phyloP scores from a whole-genome alignment of 2,113 vertebrate species.

The Corydoras maculifer region DNA sequence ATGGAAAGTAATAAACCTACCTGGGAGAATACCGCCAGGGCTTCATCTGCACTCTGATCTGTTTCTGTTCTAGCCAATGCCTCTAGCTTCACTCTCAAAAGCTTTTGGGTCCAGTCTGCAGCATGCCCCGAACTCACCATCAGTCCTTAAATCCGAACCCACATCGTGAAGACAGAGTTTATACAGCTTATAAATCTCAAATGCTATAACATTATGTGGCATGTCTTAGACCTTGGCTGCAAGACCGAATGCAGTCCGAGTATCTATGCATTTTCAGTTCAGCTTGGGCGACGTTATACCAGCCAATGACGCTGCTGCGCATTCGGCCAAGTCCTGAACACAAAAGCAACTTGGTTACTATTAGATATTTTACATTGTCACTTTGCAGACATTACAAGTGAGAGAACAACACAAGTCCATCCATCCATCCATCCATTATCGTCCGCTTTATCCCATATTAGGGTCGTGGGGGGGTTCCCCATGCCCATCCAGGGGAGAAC shows the following conservation, averaged over 20 bases:
- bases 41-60: slow-evolving; percentile 69
- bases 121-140: slow-evolving; percentile 43
- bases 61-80: slow-evolving; percentile 68
- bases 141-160: slow-evolving; percentile 50
- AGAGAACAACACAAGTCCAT: no score
- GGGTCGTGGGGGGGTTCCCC: no score
- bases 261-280: slow-evolving; percentile 79
- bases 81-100: slow-evolving; percentile 70
- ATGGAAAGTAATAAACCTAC: slow-evolving; percentile 52
- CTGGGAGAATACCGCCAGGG: slow-evolving; percentile 72
- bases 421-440: no score
- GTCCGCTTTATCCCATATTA: no score
- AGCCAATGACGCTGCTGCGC: slow-evolving; percentile 63
- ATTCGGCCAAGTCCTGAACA: slow-evolving; percentile 72
- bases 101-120: slow-evolving; percentile 59
- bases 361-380: not conserved
- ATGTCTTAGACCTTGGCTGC: slow-evolving; percentile 71
- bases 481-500: no score
- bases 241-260: slow-evolving; percentile 67
- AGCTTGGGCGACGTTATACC: slow-evolving; percentile 74
- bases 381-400: no score
- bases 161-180: not conserved
- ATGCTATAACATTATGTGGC: not conserved
- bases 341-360: not conserved
- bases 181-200: not conserved